Evolutionary conservation across 2,113 vertebrate genomes (phyloP).

Genomic region (Dicentrarchus labrax): DNA sequence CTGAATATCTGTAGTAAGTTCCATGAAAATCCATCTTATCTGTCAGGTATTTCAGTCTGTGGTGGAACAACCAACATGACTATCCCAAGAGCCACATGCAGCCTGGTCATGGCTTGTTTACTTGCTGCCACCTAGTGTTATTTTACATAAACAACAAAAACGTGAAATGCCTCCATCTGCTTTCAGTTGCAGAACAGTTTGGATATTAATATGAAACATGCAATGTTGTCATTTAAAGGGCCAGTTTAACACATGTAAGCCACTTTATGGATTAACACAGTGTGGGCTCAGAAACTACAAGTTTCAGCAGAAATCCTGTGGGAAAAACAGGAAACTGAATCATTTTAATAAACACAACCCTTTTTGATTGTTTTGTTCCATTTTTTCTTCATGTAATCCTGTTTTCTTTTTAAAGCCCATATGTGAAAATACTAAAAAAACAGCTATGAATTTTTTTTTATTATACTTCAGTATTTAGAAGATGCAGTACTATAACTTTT

Average conservation of each 20-base stretch:
- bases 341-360: neutral
- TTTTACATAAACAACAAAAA: neutral
- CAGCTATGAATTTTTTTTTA: too few relatives aligned
- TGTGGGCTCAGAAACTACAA: neutral
- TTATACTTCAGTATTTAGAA: too few relatives aligned
- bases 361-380: neutral
- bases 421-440: neutral
- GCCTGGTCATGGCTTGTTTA: conserved; percentile 5
- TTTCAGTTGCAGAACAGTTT: neutral
- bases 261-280: neutral
- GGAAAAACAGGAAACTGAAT: neutral
- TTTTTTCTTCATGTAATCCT: too few relatives aligned
- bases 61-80: neutral
- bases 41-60: neutral
- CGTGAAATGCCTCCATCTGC: neutral
- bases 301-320: neutral
- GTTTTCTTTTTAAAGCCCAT: neutral
- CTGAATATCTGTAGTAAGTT: neutral
- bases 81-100: neutral
- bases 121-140: conserved; percentile 65
- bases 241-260: neutral
- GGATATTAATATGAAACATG: neutral
- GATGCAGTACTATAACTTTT: neutral
- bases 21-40: neutral
- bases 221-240: neutral